These are phyloP conservation scores for Azorinus chamasolen DNA, from an alignment of 2,888 invertebrate species.

Conservation along the genomic window DNA sequence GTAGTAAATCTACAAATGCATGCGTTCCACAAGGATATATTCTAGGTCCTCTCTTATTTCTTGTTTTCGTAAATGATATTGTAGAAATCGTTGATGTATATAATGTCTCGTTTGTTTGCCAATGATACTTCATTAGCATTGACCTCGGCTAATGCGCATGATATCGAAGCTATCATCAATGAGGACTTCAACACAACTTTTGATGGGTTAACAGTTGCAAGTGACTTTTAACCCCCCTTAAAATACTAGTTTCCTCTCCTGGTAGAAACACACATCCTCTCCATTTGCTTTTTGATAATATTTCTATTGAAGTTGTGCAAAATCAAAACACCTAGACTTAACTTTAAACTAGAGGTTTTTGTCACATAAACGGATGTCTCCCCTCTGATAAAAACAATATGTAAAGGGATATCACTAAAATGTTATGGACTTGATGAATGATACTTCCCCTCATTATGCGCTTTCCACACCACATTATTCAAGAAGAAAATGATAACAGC, in stretches of 20 bases:
- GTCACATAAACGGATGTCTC: no score
- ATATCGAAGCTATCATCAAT: constrained; percentile 25
- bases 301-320: no score
- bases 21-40: constrained; percentile 35
- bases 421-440: no score
- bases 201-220: constrained; percentile 24
- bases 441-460: no score
- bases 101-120: constrained; percentile 36
- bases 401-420: no score
- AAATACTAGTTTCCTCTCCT: constrained; percentile 18
- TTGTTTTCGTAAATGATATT: constrained; percentile 39
- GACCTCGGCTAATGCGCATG: constrained; percentile 10
- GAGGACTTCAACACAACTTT: constrained; percentile 12
- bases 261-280: neutral
- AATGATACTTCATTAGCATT: constrained; percentile 34
- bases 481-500: no score
- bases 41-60: constrained; percentile 35
- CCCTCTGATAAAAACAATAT: no score
- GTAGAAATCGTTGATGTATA: constrained; percentile 24
- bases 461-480: no score
- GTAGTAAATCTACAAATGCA: neutral
- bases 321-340: constrained; percentile 28
- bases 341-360: no score
- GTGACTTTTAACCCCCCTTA: constrained; percentile 29
- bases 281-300: neutral